Conservation (phyloP, 2,888 invertebrate genomes). For the Marasmarcha lunaedactyla region DNA sequence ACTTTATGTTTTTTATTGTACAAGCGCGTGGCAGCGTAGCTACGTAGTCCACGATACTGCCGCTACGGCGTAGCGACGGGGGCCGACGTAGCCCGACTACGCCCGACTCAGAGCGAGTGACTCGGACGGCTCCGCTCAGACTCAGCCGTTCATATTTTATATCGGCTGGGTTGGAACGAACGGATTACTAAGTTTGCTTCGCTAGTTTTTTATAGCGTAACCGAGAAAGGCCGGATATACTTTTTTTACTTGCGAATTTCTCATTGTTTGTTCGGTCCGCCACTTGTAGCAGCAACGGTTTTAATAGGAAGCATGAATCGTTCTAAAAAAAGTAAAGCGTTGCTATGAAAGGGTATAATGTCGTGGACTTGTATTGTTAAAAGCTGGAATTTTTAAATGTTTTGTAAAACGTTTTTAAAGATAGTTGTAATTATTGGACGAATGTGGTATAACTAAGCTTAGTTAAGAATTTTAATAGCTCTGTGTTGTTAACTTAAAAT, state of each 20-base stretch:
- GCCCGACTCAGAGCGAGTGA: slow-evolving; percentile 25
- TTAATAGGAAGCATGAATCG: slow-evolving; percentile 38
- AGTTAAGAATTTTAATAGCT: no score
- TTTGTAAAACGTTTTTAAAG: no score
- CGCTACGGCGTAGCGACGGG: slow-evolving; percentile 47
- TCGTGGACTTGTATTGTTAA: not conserved
- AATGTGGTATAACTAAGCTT: no score
- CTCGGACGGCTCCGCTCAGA: slow-evolving; percentile 52
- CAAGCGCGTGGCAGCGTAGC: slow-evolving; percentile 29
- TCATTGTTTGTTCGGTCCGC: slow-evolving; percentile 46
- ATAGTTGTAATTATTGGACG: no score
- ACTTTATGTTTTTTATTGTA: slow-evolving; percentile 20
- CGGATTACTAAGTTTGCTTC: slow-evolving; percentile 64
- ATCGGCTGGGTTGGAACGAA: slow-evolving; percentile 53
- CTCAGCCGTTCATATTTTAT: slow-evolving; percentile 69
- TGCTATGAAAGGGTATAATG: slow-evolving; percentile 12
- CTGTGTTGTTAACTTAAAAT: no score
- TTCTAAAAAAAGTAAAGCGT: slow-evolving; percentile 25
- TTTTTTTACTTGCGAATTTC: slow-evolving; percentile 48
- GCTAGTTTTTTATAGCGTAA: slow-evolving; percentile 59
- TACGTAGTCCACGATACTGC: slow-evolving; percentile 45
- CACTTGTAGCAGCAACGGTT: slow-evolving; percentile 41
- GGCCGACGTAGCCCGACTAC: slow-evolving; percentile 34
- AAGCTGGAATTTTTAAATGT: not conserved
- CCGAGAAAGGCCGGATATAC: slow-evolving; percentile 39